phyloP scores from a whole-genome alignment of 2,113 vertebrate genomes.

The Oriolus oriolus region DNA sequence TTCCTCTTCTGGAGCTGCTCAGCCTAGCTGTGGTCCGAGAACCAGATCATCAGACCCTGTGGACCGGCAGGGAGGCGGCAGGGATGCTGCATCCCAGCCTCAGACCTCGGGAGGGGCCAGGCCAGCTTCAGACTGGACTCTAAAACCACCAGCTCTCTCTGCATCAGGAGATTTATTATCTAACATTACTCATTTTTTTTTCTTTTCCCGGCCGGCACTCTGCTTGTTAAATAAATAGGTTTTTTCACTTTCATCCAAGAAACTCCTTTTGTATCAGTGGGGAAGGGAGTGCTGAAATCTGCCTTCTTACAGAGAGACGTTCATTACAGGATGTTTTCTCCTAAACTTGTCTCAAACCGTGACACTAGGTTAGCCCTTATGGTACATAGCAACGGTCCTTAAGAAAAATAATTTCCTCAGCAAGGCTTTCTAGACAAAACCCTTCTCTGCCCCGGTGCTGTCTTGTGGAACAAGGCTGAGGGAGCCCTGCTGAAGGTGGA shows the following conservation, averaged over 20 bases:
- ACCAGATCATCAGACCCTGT: neutral
- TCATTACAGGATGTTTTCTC: neutral
- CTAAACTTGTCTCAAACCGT: neutral
- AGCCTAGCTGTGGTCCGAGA: neutral
- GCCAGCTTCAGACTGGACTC: neutral
- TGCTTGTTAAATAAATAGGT: neutral
- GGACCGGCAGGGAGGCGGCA: neutral
- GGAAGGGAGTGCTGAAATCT: neutral
- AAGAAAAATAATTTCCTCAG: neutral
- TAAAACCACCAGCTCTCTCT: neutral
- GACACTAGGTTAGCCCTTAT: neutral
- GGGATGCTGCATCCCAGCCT: neutral
- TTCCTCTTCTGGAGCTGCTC: neutral
- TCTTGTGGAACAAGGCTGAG: neutral
- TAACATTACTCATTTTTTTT: neutral
- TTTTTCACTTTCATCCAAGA: neutral
- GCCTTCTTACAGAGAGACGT: neutral
- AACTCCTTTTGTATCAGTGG: neutral
- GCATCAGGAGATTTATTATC: neutral
- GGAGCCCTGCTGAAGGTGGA: neutral
- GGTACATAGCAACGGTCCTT: neutral
- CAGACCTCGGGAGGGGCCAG: accelerated
- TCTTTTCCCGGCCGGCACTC: neutral
- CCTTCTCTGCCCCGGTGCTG: neutral
- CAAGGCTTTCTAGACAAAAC: neutral